Evolutionary conservation across 2,888 invertebrate genomes (phyloP).

Genomic region (Opisthograptis luteolata): DNA sequence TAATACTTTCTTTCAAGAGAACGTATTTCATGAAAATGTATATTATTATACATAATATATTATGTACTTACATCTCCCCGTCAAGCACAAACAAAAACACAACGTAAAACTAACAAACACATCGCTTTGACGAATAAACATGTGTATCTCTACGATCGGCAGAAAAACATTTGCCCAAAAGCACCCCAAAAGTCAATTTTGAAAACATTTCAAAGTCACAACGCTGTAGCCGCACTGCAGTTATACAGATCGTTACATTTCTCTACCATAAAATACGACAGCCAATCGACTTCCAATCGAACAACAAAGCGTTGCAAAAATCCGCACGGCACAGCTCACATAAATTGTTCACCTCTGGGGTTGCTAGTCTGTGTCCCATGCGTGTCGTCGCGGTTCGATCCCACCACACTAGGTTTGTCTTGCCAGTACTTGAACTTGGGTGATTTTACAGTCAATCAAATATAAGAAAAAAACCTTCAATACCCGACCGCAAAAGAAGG

Average conservation of each 20-base stretch:
- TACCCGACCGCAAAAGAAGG: too few species aligned
- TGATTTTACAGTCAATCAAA: neutral
- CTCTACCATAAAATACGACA: slow-evolving; percentile 33
- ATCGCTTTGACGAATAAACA: too few species aligned
- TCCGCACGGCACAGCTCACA: slow-evolving; percentile 28
- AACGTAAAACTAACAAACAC: too few species aligned
- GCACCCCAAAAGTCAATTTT: too few species aligned
- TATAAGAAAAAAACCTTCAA: too few species aligned
- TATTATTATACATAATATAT: too few species aligned
- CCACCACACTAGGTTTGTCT: slow-evolving; percentile 5
- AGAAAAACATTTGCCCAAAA: too few species aligned
- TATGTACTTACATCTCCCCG: too few species aligned
- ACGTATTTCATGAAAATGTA: too few species aligned
- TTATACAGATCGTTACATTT: slow-evolving; percentile 19
- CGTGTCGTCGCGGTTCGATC: slow-evolving; percentile 56
- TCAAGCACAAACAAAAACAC: too few species aligned
- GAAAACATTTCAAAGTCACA: neutral
- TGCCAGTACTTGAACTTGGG: slow-evolving; percentile 4
- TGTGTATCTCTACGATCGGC: too few species aligned
- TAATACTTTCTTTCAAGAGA: too few species aligned
- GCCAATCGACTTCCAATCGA: slow-evolving; percentile 26
- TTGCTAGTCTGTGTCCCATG: slow-evolving; percentile 53
- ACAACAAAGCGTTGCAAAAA: slow-evolving; percentile 44
- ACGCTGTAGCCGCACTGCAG: slow-evolving; percentile 17
- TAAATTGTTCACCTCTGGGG: slow-evolving; percentile 48